Percentiles rank a stretch among this genome's conserved stretches.
phyloP scores from a whole-genome alignment of 2,113 vertebrate species.

The Sinocyclocheilus grahami region DNA sequence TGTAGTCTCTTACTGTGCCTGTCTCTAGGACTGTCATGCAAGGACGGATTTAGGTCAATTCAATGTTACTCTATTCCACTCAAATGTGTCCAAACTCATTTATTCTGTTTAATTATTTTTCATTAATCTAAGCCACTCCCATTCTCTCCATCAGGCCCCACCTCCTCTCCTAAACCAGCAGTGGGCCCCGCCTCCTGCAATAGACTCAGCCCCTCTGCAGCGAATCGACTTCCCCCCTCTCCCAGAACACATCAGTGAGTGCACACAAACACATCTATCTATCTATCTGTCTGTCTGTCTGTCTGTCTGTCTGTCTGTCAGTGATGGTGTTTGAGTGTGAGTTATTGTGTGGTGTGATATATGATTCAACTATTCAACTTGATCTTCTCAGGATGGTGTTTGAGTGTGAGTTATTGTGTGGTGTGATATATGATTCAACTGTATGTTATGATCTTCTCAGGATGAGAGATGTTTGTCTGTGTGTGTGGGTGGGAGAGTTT shows the following conservation, averaged over 20 bases:
- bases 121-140: not conserved
- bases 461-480: slow-evolving; percentile 29
- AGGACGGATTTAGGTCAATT: not conserved
- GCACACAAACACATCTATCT: slow-evolving; percentile 25
- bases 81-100: not conserved
- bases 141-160: slow-evolving; percentile 30
- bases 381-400: too few species aligned
- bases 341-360: too few species aligned
- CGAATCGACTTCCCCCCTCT: slow-evolving; percentile 55
- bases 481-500: slow-evolving; percentile 14
- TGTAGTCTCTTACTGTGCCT: not conserved
- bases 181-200: slow-evolving; percentile 49
- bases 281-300: not conserved
- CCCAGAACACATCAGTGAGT: slow-evolving; percentile 62
- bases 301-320: not conserved
- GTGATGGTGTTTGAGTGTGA: too few species aligned
- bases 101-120: not conserved
- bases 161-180: slow-evolving; percentile 43
- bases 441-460: not conserved
- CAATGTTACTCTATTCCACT: not conserved
- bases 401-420: not conserved
- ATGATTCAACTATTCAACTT: too few species aligned
- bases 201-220: slow-evolving; percentile 27
- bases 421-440: slow-evolving; percentile 13
- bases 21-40: not conserved